Evolutionary conservation across 64 coral and sea anemone species (phyloP).

Genomic region (Catalaphyllia jardinei): DNA sequence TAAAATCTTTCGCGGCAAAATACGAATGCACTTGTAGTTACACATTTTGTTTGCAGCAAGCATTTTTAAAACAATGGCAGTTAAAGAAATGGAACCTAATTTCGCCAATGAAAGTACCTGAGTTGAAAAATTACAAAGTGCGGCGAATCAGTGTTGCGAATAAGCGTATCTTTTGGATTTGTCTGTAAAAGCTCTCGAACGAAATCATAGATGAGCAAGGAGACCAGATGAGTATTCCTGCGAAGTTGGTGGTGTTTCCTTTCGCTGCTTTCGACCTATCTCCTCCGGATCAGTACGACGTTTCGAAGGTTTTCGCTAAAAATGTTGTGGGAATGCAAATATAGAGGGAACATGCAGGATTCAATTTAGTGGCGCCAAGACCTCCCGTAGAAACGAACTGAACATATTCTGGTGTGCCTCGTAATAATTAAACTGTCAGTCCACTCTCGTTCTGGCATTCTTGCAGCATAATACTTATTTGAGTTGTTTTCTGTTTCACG

Average conservation of each 20-base stretch:
- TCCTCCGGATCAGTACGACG: constrained; percentile 17
- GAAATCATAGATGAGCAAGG: too few relatives aligned
- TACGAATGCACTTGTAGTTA: too few relatives aligned
- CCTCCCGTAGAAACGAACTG: constrained; percentile 31
- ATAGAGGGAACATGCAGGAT: constrained; percentile 34
- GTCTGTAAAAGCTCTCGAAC: too few relatives aligned
- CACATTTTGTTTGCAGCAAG: too few relatives aligned
- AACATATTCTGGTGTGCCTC: constrained; percentile 53
- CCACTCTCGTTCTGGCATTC: constrained; percentile 27
- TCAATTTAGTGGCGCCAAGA: constrained; percentile 26
- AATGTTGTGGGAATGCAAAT: constrained; percentile 24
- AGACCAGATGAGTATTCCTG: too few relatives aligned
- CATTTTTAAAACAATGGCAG: too few relatives aligned
- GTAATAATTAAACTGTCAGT: constrained; percentile 30
- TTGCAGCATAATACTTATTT: constrained; percentile 2
- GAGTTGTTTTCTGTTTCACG: constrained; percentile 34
- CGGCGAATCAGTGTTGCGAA: too few relatives aligned
- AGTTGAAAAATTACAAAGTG: too few relatives aligned
- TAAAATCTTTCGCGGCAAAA: too few relatives aligned
- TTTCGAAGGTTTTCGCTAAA: constrained; percentile 5
- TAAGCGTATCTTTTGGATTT: too few relatives aligned
- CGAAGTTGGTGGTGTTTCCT: constrained; percentile 1
- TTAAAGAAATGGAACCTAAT: too few relatives aligned
- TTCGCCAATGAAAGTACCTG: too few relatives aligned
- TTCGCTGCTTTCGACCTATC: not conserved